Percentiles rank a stretch among this genome's conserved stretches.
Evolutionary conservation across 2,797 vertebrate genomes (phyloP).

Genomic region (Momotus momota): DNA sequence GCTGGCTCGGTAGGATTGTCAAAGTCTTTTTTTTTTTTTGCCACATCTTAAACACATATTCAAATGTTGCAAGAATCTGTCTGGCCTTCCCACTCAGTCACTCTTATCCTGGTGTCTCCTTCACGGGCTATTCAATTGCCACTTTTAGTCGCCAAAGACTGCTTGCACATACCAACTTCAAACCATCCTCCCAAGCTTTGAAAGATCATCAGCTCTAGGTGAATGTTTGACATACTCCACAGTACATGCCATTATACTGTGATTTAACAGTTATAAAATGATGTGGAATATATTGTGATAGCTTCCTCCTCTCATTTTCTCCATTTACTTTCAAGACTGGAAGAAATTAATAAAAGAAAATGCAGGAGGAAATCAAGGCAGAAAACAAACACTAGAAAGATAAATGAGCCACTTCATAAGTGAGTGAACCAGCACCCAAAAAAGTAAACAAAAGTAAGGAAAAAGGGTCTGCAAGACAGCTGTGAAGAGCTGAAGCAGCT

Average conservation of each 20-base stretch:
- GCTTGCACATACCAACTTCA: background rate
- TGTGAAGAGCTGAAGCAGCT: background rate
- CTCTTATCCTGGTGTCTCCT: background rate
- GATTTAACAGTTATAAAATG: background rate
- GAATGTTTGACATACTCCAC: background rate
- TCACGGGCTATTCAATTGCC: background rate
- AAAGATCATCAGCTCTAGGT: background rate
- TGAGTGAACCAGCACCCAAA: background rate
- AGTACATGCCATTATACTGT: accelerated
- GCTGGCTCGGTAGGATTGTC: background rate
- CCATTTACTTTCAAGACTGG: background rate
- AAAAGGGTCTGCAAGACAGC: background rate
- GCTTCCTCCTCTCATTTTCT: background rate
- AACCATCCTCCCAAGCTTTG: background rate
- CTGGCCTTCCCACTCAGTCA: background rate
- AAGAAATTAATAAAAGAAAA: background rate
- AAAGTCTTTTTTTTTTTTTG: background rate
- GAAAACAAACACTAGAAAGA: background rate
- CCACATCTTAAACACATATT: background rate
- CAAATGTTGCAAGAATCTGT: background rate
- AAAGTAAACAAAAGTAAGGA: background rate
- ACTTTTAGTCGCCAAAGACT: background rate
- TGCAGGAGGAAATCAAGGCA: background rate
- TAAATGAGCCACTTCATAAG: background rate
- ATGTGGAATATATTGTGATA: background rate